These are phyloP conservation scores for Leucosticte australis DNA, from an alignment of 2,113 vertebrate species.

Conservation along the genomic window DNA sequence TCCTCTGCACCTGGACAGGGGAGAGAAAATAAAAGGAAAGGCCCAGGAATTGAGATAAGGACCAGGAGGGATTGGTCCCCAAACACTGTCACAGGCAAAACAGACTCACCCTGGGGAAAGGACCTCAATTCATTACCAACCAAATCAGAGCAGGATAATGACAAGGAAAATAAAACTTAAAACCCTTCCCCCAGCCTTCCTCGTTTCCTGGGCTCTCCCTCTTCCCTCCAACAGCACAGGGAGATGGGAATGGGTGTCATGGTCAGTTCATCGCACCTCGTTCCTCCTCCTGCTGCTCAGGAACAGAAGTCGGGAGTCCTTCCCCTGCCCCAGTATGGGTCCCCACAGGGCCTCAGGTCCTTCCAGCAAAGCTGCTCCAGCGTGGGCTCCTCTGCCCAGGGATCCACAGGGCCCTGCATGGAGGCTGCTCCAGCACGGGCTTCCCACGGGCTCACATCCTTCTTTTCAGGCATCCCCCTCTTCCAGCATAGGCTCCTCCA, in stretches of 20 bases:
- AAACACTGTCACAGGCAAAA: neutral
- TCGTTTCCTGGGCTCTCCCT: neutral
- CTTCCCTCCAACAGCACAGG: neutral
- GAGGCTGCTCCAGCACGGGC: neutral
- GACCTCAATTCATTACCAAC: neutral
- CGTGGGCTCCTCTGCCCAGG: neutral
- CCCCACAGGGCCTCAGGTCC: neutral
- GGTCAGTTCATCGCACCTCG: neutral
- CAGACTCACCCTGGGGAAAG: neutral
- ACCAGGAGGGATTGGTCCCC: too few species aligned
- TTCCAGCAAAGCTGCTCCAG: neutral
- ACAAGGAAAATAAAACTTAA: neutral
- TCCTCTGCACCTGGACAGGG: neutral
- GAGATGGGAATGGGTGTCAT: neutral
- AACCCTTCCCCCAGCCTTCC: neutral
- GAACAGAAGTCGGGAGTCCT: neutral
- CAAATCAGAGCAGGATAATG: neutral
- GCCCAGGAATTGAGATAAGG: neutral
- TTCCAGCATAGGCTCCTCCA: neutral
- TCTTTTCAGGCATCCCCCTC: accelerated
- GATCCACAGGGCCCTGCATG: too few species aligned
- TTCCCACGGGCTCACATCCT: neutral
- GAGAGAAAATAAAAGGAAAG: neutral
- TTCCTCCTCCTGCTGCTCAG: neutral
- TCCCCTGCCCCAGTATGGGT: neutral